These are phyloP conservation scores for Helleia helle DNA, from an alignment of 2,888 invertebrate species.

Conservation along the genomic window DNA sequence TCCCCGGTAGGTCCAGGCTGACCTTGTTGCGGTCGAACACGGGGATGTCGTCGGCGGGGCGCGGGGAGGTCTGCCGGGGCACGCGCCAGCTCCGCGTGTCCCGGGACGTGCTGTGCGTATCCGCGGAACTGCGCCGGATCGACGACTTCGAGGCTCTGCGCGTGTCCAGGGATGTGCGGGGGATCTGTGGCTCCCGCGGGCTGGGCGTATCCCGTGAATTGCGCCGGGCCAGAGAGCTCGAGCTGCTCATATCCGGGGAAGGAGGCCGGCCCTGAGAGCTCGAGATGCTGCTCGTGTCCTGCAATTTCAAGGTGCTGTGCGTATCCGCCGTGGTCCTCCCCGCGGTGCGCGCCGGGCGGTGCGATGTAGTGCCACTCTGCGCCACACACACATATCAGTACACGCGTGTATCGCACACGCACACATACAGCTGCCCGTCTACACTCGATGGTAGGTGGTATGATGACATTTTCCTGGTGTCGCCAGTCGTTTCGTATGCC, in stretches of 20 bases:
- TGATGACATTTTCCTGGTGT: no score
- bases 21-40: conserved; percentile 78
- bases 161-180: conserved; percentile 34
- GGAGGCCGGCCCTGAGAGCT: background rate
- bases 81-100: conserved; percentile 18
- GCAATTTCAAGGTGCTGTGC: conserved; percentile 1
- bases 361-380: conserved; percentile 52
- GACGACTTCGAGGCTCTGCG: background rate
- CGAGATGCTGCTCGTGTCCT: conserved; percentile 8
- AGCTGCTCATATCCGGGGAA: background rate
- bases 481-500: no score
- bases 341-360: conserved; percentile 28
- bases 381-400: conserved; percentile 14
- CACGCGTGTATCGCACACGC: background rate
- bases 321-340: conserved; percentile 1
- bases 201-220: conserved; percentile 38
- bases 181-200: conserved; percentile 66
- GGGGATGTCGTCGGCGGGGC: conserved; percentile 72
- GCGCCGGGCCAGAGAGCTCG: no score
- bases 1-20: conserved; percentile 78
- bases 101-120: background rate
- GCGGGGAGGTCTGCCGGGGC: conserved; percentile 40
- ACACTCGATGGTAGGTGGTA: no score
- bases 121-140: background rate
- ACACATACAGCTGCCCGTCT: background rate